Evolutionary conservation across 2,113 vertebrate species (phyloP), one percentile per base, ranked within the genome.

Genomic region (Verasper variegatus): DNA sequence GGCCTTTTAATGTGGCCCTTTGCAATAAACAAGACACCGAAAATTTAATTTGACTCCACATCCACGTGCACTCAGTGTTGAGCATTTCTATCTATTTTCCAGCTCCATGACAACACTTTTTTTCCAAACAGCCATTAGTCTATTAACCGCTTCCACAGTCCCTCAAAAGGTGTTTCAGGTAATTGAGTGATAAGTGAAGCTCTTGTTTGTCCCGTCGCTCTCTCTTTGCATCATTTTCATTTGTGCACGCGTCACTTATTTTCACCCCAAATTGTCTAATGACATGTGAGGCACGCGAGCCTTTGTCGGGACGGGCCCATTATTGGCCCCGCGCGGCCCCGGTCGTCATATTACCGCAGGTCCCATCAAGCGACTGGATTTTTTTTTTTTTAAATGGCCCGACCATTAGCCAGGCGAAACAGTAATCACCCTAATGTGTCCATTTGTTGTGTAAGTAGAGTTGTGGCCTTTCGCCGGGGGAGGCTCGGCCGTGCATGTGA

Each of bases 391-490:
- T 93, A 90, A 94, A 94, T 93, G 90, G 89, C 21, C 85, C 68
- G 78, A 51, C 92, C 93, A 94, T 95, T 95, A 93, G 89, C 90
- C 86, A 79, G 91, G 85, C 86, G 89, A 90, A 91, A 84, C 93
- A 92, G 86, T 94, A 92, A 95, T 94, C 92, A 92, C 92, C 83
- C 88, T 92, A 94, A 93, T 91, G 88, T 91, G 90, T 91, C 91
- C 89, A 92, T 94, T 94, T 94, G 92, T 92, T 94, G 92, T 93
- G 93, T 92, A 92, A 94, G 92, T 93, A 91, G 89, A 90, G 92
- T 82, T 92, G 87, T 85, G 91, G 71, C 91, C 90, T 91, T 88
- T 87, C 83, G 82, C 85, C 59, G 11, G 70, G 80, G 57, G 5
- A 8, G n/a, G 20, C 60, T 63, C 31, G 60, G 35, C 20, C 23